Evolutionary conservation across 2,797 vertebrate genomes (phyloP), one percentile per base, ranked within the genome.

Genomic region (Zalophus californianus): DNA sequence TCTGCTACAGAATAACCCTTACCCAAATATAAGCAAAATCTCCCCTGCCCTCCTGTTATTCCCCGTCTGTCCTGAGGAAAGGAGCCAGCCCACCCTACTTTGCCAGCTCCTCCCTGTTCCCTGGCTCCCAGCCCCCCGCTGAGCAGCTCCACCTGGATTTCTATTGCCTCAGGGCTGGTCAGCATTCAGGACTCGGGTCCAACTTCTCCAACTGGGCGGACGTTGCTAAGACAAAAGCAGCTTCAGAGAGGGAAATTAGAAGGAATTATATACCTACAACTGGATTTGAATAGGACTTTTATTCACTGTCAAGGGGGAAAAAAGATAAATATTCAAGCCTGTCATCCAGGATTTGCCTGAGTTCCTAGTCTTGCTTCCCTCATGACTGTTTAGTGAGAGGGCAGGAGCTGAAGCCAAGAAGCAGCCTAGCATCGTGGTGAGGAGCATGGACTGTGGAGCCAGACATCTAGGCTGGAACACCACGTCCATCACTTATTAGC

Each of bases 321-420:
- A 48, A 48, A 35, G n/a, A 41, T 38, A 41, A 48, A 89, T n/a
- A 35, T 25, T 7, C 50, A 29, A 35, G 25, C 32, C 35, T 92
- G 54, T 72, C 48, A 44, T 20, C 21, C 27, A 44, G n/a, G 27
- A 50, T 44, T 89, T n/a, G 25, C 11, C 23, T 32, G 50, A 64
- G 8, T 82, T 58, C 7, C 20, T 25, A 21, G 32, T 32, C 20
- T 72, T 32, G 38, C 5, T 23, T 86, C 7, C n/a, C 32, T 60
- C 0, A 0, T 11, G 62, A n/a, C 25, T 25, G 7, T 18, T 75
- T 10, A 18, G 27, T 3, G 32, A 68, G 50, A n/a, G n/a, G 77
- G 9, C 60, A 32, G 2, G 48, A 2, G 58, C 38, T 50, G 9
- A 4, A 38, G 13, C 23, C 16, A 18, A 32, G 38, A 8, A 3